These are phyloP conservation scores for Diarsia rubi DNA, from an alignment of 2,888 invertebrate species.

Conservation along the genomic window DNA sequence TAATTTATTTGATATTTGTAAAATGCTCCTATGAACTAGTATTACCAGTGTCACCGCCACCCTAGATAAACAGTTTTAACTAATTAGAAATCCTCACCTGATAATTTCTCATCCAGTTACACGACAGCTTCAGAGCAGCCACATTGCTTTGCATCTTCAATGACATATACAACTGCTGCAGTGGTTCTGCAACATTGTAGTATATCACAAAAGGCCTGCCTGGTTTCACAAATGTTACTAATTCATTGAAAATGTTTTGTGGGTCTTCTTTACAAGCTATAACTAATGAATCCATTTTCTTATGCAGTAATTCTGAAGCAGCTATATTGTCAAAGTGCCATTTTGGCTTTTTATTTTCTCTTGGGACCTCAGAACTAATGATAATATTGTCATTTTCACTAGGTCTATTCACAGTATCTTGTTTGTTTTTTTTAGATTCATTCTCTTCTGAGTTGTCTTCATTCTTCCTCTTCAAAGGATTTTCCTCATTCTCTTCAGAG, in stretches of 20 bases:
- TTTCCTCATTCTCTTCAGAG: conserved; percentile 63
- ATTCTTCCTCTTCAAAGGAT: conserved; percentile 76
- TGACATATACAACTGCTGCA: conserved; percentile 95
- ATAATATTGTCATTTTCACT: conserved; percentile 23
- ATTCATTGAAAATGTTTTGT: conserved; percentile 93
- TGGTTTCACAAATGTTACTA: conserved; percentile 94
- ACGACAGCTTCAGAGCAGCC: conserved; percentile 94
- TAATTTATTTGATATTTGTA: no score
- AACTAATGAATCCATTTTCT: conserved; percentile 94
- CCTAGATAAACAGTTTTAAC: not conserved
- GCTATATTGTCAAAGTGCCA: conserved; percentile 93
- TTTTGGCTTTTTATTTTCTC: conserved; percentile 89
- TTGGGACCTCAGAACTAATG: conserved; percentile 37
- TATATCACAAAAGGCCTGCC: conserved; percentile 97
- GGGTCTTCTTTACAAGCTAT: conserved; percentile 97
- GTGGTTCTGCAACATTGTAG: conserved; percentile 94
- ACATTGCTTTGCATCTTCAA: conserved; percentile 94
- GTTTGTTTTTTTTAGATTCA: conserved; percentile 79
- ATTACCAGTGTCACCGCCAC: no score
- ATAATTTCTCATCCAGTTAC: conserved; percentile 97
- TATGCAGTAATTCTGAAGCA: conserved; percentile 91
- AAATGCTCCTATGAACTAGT: no score
- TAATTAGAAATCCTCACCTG: conserved; percentile 91
- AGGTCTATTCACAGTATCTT: conserved; percentile 47
- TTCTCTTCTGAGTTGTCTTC: conserved; percentile 69